phyloP scores from a whole-genome alignment of 2,888 invertebrate species.

The Aproaerema taeniolella region DNA sequence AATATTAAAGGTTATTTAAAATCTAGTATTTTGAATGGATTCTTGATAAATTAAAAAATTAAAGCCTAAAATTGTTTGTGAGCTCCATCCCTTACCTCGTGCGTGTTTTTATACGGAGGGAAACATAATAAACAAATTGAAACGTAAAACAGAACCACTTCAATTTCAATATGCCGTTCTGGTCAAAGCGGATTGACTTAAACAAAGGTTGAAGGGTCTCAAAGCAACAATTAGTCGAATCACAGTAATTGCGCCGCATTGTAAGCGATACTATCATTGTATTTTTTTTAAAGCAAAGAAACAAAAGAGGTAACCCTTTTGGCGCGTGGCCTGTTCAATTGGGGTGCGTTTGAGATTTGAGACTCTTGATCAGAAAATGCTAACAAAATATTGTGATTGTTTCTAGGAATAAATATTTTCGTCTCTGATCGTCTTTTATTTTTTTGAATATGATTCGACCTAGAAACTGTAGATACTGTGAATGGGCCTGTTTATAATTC shows the following conservation, averaged over 20 bases:
- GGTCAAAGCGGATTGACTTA: constrained; percentile 65
- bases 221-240: constrained; percentile 66
- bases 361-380: no score
- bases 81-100: no score
- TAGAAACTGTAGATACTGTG: no score
- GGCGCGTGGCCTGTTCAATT: constrained; percentile 61
- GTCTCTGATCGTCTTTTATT: no score
- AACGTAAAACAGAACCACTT: constrained; percentile 41
- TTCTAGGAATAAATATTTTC: no score
- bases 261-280: constrained; percentile 68
- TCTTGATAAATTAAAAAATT: no score
- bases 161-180: constrained; percentile 62
- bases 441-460: no score
- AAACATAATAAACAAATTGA: constrained; percentile 24
- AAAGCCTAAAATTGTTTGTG: no score
- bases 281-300: constrained; percentile 43
- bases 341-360: not conserved
- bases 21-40: no score
- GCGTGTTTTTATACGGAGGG: constrained; percentile 1
- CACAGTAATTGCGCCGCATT: constrained; percentile 65
- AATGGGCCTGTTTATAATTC: no score
- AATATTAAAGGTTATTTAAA: no score
- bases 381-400: no score
- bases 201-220: constrained; percentile 56
- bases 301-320: constrained; percentile 59